Evolutionary conservation across 2,888 invertebrate genomes (phyloP).

Genomic region (Trichopria drosophilae): DNA sequence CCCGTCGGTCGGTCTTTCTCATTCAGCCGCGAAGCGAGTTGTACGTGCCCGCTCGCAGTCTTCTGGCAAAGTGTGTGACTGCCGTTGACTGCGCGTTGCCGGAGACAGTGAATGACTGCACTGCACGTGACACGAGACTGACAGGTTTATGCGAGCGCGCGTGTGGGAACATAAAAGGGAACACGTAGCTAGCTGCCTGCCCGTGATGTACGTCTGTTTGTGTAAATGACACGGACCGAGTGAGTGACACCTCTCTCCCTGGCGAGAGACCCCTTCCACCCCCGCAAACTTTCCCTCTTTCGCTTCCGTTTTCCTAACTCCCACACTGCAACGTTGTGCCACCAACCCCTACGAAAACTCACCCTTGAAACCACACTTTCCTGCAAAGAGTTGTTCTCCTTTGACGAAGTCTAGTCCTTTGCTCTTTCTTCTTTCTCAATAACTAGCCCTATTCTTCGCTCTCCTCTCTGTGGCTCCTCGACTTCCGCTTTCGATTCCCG

Average conservation of each 20-base stretch:
- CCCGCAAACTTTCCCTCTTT: too few species aligned
- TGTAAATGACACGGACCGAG: constrained; percentile 57
- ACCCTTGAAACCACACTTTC: neutral
- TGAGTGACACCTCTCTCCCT: constrained; percentile 54
- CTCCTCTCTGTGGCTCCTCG: constrained; percentile 8
- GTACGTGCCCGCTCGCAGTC: too few species aligned
- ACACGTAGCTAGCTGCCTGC: constrained; percentile 43
- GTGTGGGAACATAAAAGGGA: constrained; percentile 57
- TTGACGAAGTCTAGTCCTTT: too few species aligned
- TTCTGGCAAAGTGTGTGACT: constrained; percentile 35
- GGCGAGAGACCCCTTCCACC: too few species aligned
- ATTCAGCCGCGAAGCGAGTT: too few species aligned
- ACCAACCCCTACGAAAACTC: neutral
- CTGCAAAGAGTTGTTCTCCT: neutral
- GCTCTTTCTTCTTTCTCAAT: constrained; percentile 2
- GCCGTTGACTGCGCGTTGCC: constrained; percentile 37
- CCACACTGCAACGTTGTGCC: too few species aligned
- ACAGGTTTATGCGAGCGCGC: constrained; percentile 57
- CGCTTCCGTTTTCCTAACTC: too few species aligned
- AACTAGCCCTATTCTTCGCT: neutral
- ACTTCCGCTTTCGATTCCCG: neutral
- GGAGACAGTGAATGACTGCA: constrained; percentile 57
- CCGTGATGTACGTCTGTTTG: constrained; percentile 58
- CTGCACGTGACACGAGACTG: constrained; percentile 58
- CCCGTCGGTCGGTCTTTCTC: too few species aligned